These are phyloP conservation scores for Phalangium opilio DNA, from an alignment of 2,888 invertebrate species.

Conservation along the genomic window DNA sequence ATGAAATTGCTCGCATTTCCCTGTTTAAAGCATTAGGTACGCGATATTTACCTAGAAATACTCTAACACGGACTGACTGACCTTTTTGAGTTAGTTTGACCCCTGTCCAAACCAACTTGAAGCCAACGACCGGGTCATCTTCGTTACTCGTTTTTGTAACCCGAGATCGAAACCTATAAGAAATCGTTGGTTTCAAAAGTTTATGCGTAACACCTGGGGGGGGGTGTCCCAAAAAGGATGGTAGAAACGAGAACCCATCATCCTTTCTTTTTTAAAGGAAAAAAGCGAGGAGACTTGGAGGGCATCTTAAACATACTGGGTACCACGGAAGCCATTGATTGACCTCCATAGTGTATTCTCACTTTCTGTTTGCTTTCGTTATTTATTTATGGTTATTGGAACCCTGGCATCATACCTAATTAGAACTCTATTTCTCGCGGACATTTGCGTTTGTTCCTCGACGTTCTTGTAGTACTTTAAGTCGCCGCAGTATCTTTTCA, in stretches of 20 bases:
- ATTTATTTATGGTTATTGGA: neutral
- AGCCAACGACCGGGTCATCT: neutral
- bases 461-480: slow-evolving; percentile 33
- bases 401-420: slow-evolving; percentile 22
- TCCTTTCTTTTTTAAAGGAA: too few relatives aligned
- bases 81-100: neutral
- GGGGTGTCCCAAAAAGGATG: too few relatives aligned
- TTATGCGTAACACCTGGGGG: too few relatives aligned
- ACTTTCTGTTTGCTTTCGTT: slow-evolving; percentile 6
- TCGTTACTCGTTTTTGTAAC: slow-evolving; percentile 9
- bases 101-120: neutral
- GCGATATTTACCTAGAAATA: neutral
- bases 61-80: too few relatives aligned
- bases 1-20: slow-evolving; percentile 26
- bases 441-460: slow-evolving; percentile 31
- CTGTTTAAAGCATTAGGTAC: slow-evolving; percentile 9
- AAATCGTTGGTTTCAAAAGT: too few relatives aligned
- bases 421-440: slow-evolving; percentile 29
- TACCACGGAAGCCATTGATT: too few relatives aligned
- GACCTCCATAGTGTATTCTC: too few relatives aligned
- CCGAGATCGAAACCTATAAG: slow-evolving; percentile 23
- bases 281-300: too few relatives aligned
- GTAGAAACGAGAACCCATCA: too few relatives aligned
- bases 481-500: slow-evolving; percentile 32
- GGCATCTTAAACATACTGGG: too few relatives aligned